phyloP scores from a whole-genome alignment of 2,113 vertebrate species.

The Chloropsis hardwickii region DNA sequence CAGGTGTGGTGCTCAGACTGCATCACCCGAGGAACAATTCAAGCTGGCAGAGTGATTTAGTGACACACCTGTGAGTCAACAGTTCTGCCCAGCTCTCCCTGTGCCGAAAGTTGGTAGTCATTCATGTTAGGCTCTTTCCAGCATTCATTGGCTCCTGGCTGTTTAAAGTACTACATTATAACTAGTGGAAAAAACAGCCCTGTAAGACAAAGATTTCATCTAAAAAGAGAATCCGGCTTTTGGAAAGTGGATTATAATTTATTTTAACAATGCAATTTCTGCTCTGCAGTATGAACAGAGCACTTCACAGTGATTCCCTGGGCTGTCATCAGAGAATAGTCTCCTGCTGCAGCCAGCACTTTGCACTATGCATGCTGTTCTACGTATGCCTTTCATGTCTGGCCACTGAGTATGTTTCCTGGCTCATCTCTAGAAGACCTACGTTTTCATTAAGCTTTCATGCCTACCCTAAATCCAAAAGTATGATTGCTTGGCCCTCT shows the following conservation, averaged over 20 bases:
- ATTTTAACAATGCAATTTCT: not conserved
- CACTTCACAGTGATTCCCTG: not conserved
- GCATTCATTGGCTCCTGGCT: constrained; percentile 12
- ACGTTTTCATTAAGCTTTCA: not conserved
- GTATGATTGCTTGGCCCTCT: not conserved
- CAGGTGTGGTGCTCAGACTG: constrained; percentile 57
- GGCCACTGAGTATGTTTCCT: not conserved
- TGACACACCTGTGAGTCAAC: constrained; percentile 60
- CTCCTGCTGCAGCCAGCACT: not conserved
- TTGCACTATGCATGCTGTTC: not conserved
- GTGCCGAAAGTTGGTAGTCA: not conserved
- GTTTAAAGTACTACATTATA: not conserved
- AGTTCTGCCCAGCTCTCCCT: constrained; percentile 24
- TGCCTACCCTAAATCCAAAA: not conserved
- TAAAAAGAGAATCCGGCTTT: not conserved
- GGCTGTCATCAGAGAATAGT: not conserved
- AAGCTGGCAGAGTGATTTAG: constrained; percentile 43
- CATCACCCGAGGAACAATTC: constrained; percentile 32
- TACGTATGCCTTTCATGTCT: not conserved
- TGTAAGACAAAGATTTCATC: constrained; percentile 20
- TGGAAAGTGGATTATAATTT: not conserved
- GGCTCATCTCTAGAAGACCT: not conserved
- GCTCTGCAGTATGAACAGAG: not conserved
- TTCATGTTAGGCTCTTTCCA: not conserved
- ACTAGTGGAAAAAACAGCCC: not conserved